phyloP scores from a whole-genome alignment of 2,113 vertebrate genomes.

The Nibea albiflora region DNA sequence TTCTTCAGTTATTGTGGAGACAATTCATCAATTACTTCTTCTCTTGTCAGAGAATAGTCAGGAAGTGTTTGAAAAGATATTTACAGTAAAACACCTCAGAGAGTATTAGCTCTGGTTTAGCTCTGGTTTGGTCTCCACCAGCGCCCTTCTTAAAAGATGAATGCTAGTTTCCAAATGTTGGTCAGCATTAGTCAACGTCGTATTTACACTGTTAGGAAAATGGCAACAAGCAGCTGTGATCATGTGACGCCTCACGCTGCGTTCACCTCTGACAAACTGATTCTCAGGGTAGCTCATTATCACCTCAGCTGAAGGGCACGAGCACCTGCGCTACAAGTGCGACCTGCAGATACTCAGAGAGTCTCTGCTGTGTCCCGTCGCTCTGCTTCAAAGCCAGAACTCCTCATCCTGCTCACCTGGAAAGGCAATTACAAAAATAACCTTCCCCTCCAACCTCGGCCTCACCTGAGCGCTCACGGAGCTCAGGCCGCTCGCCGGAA shows the following conservation, averaged over 20 bases:
- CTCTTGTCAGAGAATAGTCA: too few relatives aligned
- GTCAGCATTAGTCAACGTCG: too few relatives aligned
- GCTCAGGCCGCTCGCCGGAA: background rate
- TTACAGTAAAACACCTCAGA: too few relatives aligned
- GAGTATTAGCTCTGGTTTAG: too few relatives aligned
- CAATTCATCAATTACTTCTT: too few relatives aligned
- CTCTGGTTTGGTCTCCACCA: too few relatives aligned
- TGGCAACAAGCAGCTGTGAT: background rate
- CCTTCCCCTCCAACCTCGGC: too few relatives aligned
- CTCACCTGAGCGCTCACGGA: too few relatives aligned
- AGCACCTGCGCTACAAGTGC: background rate
- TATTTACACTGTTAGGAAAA: background rate
- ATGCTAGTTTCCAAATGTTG: too few relatives aligned
- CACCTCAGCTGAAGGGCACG: background rate
- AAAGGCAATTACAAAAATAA: background rate
- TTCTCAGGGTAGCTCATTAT: slow-evolving; percentile 7
- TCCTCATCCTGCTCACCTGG: background rate
- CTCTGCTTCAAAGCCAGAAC: slow-evolving; percentile 7
- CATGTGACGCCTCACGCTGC: background rate
- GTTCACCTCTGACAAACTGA: background rate
- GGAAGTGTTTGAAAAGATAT: background rate
- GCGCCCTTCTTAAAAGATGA: too few relatives aligned
- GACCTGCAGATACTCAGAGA: background rate
- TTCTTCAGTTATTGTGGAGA: background rate
- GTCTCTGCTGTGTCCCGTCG: background rate